These are phyloP conservation scores for Neotoxoptera formosana DNA, from an alignment of 1,140 invertebrate genomes.

Conservation along the genomic window DNA sequence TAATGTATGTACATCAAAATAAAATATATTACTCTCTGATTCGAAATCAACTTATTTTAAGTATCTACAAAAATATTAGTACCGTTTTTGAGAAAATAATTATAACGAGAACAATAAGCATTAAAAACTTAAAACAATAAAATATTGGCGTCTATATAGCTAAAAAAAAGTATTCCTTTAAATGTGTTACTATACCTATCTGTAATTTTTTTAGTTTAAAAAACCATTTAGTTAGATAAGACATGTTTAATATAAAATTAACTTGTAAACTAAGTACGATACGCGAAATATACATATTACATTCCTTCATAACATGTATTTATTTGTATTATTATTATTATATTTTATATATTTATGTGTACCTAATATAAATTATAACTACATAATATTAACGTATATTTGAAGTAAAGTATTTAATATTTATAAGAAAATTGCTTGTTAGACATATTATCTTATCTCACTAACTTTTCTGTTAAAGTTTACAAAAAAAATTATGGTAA, in stretches of 20 bases:
- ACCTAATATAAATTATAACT: neutral
- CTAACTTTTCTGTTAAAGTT: no score
- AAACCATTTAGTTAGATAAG: neutral
- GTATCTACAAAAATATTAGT: no score
- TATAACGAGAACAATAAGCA: no score
- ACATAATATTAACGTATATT: neutral
- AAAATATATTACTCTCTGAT: neutral
- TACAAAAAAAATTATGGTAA: no score
- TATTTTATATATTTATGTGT: neutral
- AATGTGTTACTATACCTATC: neutral
- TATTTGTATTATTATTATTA: neutral
- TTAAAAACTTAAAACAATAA: neutral
- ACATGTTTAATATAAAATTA: neutral
- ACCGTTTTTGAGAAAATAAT: no score
- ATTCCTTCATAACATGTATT: neutral
- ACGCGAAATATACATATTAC: neutral
- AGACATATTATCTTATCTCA: no score
- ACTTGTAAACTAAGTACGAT: neutral
- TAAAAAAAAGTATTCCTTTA: no score
- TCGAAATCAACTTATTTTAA: neutral
- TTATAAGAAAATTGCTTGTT: no score
- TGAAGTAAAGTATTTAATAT: no score
- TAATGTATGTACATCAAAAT: neutral
- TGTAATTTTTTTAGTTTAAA: neutral
- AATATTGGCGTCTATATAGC: neutral